Conservation (phyloP, 2,113 vertebrate species). For the Pseudorasbora parva region DNA sequence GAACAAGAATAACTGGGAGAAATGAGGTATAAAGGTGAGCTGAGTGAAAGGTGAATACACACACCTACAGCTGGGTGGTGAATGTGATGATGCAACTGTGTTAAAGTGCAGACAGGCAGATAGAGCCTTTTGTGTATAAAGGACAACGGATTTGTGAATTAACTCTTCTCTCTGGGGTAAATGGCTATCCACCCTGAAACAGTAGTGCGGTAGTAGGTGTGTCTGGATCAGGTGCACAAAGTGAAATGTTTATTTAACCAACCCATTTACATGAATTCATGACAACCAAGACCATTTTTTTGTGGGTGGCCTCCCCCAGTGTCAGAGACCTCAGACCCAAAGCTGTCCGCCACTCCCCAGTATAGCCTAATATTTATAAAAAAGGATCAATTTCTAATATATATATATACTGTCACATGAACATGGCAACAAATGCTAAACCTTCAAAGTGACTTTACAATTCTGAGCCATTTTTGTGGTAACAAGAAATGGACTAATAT, state of each 20-base stretch:
- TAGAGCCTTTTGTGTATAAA: slow-evolving; percentile 32
- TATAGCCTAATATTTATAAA: background rate
- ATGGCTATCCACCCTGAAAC: slow-evolving; percentile 11
- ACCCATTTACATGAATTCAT: background rate
- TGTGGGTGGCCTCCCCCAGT: background rate
- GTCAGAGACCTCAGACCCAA: background rate
- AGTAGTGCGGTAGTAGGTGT: background rate
- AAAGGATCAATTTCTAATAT: background rate
- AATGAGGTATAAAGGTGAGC: slow-evolving; percentile 39
- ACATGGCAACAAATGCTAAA: background rate
- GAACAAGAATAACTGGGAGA: slow-evolving; percentile 45
- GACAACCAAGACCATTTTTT: background rate
- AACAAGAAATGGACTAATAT: background rate
- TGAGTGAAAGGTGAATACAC: slow-evolving; percentile 41
- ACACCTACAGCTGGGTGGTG: slow-evolving; percentile 34
- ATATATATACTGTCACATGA: background rate
- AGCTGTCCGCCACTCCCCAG: background rate
- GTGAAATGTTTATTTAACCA: slow-evolving; percentile 18
- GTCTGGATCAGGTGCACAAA: slow-evolving; percentile 11
- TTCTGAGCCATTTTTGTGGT: background rate
- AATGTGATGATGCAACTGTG: slow-evolving; percentile 36
- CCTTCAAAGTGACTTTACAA: background rate
- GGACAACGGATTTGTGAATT: background rate
- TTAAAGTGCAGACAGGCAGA: slow-evolving; percentile 33
- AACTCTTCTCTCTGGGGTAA: slow-evolving; percentile 19